Base-by-base conservation (phyloP, 2,113 vertebrate genomes). In the Meles meles region DNA sequence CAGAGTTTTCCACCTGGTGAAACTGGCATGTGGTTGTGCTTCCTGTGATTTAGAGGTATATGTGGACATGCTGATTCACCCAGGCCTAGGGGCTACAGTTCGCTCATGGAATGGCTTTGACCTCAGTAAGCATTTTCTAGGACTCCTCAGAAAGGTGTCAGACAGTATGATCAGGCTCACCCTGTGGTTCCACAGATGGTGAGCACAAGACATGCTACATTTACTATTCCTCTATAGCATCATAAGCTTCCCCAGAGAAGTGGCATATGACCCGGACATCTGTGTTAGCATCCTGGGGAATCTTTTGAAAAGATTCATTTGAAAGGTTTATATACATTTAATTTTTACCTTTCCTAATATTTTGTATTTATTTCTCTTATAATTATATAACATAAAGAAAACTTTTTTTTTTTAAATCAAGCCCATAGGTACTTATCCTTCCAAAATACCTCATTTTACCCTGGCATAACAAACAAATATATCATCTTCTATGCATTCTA, bases 331-430 rank as follows among this genome's bases (percentile, higher is more conserved):
- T 4, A 65, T 65, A 23, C 42, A 63, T 94, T 61, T 25, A 55
- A 82, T 90, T 57, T 88, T 95, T 74, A 27, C 63, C 29, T 80
- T 81, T 57, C 63, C 27, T 57, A 88, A 77, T 76, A 83, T 77
- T 88, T 91, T 34, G 4, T 10, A 31, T 77, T 90, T 90, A 85
- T 74, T 65, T 92, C 69, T 94, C 12, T 25, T 80, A 63, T 69
- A 52, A 61, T 80, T 67, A 93, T 29, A 65, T 61, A 92, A 91
- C 27, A 94, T 93, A 74, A 81, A 90, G 15, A 59, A 80, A 93
- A 82, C 2, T 42, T 85, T 82, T 87, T n/a, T 85, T 82, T 93
- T 37, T 18, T 69, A 9, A 72, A 55, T 55, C 12, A 94, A 85
- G 29, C 15, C 21, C 13, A 42, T 57, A 21, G 23, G 3, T 77